phyloP scores from a whole-genome alignment of 2,113 vertebrate genomes.

The Elephantulus edwardii region DNA sequence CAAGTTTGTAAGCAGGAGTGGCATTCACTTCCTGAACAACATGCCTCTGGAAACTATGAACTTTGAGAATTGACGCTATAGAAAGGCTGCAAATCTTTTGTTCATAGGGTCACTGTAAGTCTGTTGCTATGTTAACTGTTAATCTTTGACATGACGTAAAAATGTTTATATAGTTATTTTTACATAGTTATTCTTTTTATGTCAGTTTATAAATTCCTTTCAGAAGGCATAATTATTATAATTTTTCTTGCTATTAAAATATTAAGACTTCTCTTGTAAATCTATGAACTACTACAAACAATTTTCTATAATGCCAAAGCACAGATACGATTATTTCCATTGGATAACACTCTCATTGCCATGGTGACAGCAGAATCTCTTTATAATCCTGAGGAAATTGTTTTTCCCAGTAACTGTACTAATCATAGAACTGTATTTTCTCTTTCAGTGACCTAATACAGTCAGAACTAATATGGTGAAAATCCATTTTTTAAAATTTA shows the following conservation, averaged over 20 bases:
- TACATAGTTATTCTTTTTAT: slow-evolving; percentile 24
- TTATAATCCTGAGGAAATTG: background rate
- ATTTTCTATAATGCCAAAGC: background rate
- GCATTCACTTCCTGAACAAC: too few relatives aligned
- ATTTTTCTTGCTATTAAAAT: slow-evolving; percentile 21
- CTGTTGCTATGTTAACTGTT: background rate
- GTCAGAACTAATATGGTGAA: slow-evolving; percentile 63
- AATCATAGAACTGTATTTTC: slow-evolving; percentile 32
- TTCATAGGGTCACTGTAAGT: too few relatives aligned
- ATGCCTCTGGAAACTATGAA: too few relatives aligned
- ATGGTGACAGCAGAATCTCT: background rate
- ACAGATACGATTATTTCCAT: slow-evolving; percentile 5
- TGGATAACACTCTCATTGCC: background rate
- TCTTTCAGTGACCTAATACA: slow-evolving; percentile 59
- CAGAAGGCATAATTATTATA: background rate
- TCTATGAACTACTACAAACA: background rate
- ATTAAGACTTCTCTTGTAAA: background rate
- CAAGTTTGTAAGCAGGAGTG: too few relatives aligned
- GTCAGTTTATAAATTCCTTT: slow-evolving; percentile 16
- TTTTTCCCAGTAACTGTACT: slow-evolving; percentile 43
- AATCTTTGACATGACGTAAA: background rate
- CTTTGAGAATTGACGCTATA: too few relatives aligned
- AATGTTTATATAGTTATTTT: background rate
- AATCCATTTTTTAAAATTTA: slow-evolving; percentile 37
- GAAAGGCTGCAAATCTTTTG: too few relatives aligned